Percentiles rank a stretch among this genome's conserved stretches.
phyloP scores from a whole-genome alignment of 2,797 vertebrate species.

The Margarornis squamiger region DNA sequence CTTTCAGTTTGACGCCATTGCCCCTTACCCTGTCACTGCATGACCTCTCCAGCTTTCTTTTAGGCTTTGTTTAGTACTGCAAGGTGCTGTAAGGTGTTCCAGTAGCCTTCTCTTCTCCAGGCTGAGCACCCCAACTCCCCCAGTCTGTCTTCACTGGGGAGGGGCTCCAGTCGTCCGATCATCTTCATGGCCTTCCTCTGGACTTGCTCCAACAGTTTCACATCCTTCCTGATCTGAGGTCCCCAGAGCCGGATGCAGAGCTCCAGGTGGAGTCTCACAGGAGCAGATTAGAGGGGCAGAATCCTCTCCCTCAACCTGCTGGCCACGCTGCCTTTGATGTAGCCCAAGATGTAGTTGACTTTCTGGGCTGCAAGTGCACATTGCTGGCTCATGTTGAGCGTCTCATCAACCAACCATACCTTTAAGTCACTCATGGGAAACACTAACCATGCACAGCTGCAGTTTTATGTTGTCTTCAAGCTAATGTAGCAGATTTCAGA shows the following conservation, averaged over 20 bases:
- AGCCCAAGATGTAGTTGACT: neutral
- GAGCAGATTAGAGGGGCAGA: neutral
- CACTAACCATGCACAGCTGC: neutral
- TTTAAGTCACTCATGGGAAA: neutral
- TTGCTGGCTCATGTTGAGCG: fast-evolving
- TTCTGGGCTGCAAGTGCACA: neutral
- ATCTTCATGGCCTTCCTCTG: neutral
- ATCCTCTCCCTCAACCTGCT: neutral
- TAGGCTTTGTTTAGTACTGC: fast-evolving
- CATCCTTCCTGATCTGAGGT: neutral
- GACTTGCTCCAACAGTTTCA: neutral
- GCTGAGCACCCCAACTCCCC: neutral
- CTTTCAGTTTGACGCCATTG: neutral
- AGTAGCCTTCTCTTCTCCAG: neutral
- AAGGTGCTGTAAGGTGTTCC: neutral
- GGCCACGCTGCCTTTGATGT: neutral
- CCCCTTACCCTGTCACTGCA: too few species aligned
- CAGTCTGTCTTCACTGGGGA: neutral
- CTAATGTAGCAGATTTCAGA: neutral
- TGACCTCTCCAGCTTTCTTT: neutral
- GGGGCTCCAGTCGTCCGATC: neutral
- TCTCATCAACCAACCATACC: too few species aligned
- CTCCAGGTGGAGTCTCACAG: neutral
- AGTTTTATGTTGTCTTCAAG: neutral
- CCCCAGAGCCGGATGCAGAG: neutral